A percentile compares a stretch with the other conserved stretches of the same genome.
Conservation (phyloP, 2,113 vertebrate genomes). For the Machaerirhynchus nigripectus region DNA sequence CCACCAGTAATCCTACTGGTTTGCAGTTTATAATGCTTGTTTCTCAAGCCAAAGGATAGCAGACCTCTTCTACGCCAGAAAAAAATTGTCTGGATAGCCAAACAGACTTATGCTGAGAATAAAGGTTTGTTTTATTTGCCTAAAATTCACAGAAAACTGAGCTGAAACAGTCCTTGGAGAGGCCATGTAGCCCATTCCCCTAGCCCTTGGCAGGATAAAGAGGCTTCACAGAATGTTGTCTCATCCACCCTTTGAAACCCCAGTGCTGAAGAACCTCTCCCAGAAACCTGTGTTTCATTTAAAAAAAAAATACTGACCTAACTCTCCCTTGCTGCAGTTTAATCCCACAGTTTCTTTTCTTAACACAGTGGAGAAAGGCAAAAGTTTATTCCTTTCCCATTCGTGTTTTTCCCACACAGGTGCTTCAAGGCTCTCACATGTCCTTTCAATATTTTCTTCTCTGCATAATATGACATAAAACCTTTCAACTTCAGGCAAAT, state of each 20-base stretch:
- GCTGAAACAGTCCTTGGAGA: neutral
- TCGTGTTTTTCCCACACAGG: neutral
- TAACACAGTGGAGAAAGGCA: neutral
- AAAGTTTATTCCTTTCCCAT: neutral
- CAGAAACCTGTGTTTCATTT: neutral
- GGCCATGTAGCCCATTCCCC: fast-evolving
- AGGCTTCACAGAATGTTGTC: neutral
- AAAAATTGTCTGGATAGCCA: neutral
- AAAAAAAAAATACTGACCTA: neutral
- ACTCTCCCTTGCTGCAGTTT: neutral
- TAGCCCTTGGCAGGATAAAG: neutral
- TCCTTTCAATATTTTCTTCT: neutral
- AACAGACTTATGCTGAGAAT: neutral
- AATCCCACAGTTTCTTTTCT: neutral
- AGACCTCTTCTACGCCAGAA: neutral
- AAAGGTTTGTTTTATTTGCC: neutral
- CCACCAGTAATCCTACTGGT: neutral
- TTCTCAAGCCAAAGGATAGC: neutral
- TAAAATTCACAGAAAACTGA: neutral
- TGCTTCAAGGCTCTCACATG: neutral
- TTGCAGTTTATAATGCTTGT: neutral
- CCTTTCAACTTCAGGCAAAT: neutral
- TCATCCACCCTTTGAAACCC: neutral
- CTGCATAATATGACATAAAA: neutral
- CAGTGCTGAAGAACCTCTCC: neutral